Conservation (phyloP, 2,888 invertebrate genomes). For the Mayetiola destructor region DNA sequence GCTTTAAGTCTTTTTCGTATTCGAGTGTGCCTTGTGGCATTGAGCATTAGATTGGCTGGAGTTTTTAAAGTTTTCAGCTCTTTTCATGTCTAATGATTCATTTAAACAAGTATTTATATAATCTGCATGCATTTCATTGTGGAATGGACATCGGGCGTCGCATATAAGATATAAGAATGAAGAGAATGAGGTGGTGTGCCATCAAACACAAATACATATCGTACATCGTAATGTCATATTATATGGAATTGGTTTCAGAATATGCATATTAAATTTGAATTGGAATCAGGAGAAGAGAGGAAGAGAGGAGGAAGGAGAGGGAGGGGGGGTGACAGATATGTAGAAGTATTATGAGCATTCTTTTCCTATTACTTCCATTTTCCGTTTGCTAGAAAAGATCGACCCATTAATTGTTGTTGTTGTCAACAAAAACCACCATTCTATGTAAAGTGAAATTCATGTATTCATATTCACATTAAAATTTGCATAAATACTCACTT, state of each 20-base stretch:
- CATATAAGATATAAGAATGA: too few species aligned
- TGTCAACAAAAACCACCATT: too few species aligned
- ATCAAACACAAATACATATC: too few species aligned
- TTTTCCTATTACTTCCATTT: constrained; percentile 4
- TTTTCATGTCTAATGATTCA: constrained; percentile 7
- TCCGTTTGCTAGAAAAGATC: background rate
- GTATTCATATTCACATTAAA: background rate
- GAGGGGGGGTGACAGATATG: background rate
- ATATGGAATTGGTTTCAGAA: too few species aligned
- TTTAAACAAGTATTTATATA: constrained; percentile 5
- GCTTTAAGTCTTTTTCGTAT: background rate
- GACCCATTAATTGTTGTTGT: constrained; percentile 8
- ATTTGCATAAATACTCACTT: background rate
- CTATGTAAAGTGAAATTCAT: too few species aligned
- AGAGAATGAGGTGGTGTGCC: too few species aligned
- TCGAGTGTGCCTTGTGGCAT: too few species aligned
- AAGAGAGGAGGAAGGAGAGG: background rate
- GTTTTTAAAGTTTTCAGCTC: background rate
- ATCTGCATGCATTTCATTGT: background rate
- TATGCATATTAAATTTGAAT: too few species aligned
- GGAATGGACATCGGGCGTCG: background rate
- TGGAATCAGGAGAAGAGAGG: too few species aligned
- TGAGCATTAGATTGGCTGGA: too few species aligned
- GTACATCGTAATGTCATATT: too few species aligned
- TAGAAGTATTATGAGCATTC: background rate